Percentiles rank a stretch among this genome's conserved stretches.
Evolutionary conservation across 2,113 vertebrate species (phyloP).

Genomic region (Apaloderma vittatum): DNA sequence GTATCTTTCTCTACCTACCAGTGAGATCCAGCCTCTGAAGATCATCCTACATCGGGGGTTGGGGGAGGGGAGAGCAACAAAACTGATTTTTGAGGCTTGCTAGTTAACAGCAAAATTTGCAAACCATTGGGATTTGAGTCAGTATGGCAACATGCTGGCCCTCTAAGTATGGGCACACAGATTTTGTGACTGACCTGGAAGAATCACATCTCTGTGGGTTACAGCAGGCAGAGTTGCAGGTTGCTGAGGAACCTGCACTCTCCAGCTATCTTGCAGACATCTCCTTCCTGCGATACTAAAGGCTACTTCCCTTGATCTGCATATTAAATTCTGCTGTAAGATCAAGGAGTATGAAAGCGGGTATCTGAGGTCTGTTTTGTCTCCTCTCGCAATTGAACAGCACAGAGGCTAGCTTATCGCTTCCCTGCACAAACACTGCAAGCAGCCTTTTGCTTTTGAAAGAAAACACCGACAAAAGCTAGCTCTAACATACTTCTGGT

Average conservation of each 20-base stretch:
- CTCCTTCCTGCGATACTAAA: neutral
- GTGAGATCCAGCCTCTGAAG: neutral
- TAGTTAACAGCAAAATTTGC: neutral
- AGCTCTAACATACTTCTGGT: neutral
- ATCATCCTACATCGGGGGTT: fast-evolving
- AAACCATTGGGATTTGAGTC: neutral
- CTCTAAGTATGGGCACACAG: neutral
- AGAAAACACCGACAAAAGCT: neutral
- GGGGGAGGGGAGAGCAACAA: neutral
- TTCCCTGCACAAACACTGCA: neutral
- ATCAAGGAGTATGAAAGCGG: neutral
- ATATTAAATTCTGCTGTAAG: neutral
- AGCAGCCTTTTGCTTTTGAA: neutral
- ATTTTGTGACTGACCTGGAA: neutral
- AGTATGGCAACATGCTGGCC: neutral
- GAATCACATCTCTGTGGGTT: neutral
- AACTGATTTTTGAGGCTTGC: neutral
- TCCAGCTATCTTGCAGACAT: neutral
- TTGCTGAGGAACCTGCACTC: neutral
- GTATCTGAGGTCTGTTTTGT: neutral
- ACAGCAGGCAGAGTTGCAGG: neutral
- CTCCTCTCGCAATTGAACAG: neutral
- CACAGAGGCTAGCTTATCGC: neutral
- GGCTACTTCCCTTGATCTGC: neutral
- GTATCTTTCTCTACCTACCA: neutral